Base-by-base conservation (phyloP, 2,113 vertebrate genomes). In the Mobula birostris region DNA sequence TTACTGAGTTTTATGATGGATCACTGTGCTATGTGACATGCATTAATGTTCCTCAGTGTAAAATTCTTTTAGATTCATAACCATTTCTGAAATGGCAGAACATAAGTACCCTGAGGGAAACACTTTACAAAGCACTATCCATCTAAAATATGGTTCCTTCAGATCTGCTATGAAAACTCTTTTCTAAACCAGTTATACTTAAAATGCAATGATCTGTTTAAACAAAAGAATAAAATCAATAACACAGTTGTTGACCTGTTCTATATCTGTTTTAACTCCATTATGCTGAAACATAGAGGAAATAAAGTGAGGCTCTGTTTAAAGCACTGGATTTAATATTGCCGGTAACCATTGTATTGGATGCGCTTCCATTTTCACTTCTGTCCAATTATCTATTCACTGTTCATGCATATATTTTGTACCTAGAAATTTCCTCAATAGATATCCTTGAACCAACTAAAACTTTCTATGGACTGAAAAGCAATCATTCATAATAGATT, bases 51-150 rank as follows among this genome's bases (percentile, higher is more conserved):
- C 91, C 91, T 76, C 91, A 56, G 70, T 93, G 91, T 56, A 93
- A 93, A 93, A 76, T 93, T 93, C 68, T 93, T 93, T 93, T 56
- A 93, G 91, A 93, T 93, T 93, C 91, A 74, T 72, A 74, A 93
- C 91, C 70, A 93, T 56, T 93, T 56, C 36, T 93, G 68, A 76
- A 93, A 93, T 15, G 36, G 91, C 36, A 27, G 70, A 91, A 93
- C 70, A 93, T 40, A 93, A 93, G 36, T 56, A 93, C 40, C 91
- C 91, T 76, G 12, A 11, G 91, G 91, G 27, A 93, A 93, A 74
- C 66, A 93, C 91, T 76, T 93, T 93, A 27, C 40, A 76, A 93
- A 14, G 40, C 40, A 76, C 68, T 74, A 40, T 93, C 68, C 70
- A 74, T 76, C 40, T 70, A 93, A 76, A 74, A 72, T 9, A 48